Base-by-base conservation (phyloP, 2,797 vertebrate species). In the Phylloscopus collybita region DNA sequence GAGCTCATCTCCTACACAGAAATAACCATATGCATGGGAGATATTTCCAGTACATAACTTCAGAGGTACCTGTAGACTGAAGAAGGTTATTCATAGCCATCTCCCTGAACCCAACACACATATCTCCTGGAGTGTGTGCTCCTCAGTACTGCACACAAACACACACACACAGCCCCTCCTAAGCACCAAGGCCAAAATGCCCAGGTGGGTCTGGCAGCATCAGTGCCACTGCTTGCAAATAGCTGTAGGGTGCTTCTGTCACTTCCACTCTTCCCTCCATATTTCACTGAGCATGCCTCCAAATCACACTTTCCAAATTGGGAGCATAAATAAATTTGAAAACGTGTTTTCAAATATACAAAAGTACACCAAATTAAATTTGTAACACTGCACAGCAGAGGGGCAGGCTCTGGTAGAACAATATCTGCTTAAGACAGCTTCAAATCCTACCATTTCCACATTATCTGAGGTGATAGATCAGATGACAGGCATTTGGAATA, bases 401-500 rank as follows among this genome's bases (percentile, higher is more conserved):
- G 5, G 3, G 0, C 7, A 83, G 32, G 15, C 26, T 30, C 18
- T 10, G 16, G 18, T 27, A 75, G 47, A 84, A 56, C 19, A 75
- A 16, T 54, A 71, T 9, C 29, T 22, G 17, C 17, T 69, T 34
- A 57, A 79, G 91, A 75, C 6, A 25, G 23, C 32, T 71, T 86
- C 19, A 78, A 67, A 83, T 70, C 13, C 45, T 56, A 12, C 0
- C 0, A 38, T 36, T 80, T 76, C 36, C 17, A 20, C 1, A 2
- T 44, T 70, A 62, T 65, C 38, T 82, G 16, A 51, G 51, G 29
- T 22, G 29, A 73, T 1, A 64, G 40, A 80, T 13, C 20, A 64
- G 45, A 36, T 14, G 29, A 47, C 6, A 82, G 57, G 6, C 64
- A 59, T 3, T 11, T 73, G 30, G 36, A 76, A 85, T 32, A 2